Evolutionary conservation across 2,113 vertebrate species (phyloP).

Genomic region (Strix uralensis): DNA sequence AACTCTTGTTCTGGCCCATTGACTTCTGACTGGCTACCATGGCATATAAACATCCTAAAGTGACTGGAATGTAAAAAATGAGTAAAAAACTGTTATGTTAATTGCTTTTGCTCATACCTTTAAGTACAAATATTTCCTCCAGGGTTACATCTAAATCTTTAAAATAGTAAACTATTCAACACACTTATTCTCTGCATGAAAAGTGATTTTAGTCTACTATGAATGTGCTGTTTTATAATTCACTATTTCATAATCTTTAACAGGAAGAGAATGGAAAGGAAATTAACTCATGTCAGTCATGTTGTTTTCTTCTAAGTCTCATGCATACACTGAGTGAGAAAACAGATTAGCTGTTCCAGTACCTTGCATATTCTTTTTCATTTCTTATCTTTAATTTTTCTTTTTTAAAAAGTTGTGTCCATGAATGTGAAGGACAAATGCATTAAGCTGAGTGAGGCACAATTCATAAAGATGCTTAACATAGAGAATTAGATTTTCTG

Average conservation of each 20-base stretch:
- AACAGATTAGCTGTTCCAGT: neutral
- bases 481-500: conserved; percentile 29
- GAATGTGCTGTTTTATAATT: neutral
- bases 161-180: neutral
- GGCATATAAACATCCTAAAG: neutral
- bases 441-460: neutral
- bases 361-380: neutral
- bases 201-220: neutral
- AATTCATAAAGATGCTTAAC: neutral
- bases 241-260: neutral
- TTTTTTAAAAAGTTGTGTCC: neutral
- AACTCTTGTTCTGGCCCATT: neutral
- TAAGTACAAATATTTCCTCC: neutral
- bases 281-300: neutral
- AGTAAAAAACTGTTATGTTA: neutral
- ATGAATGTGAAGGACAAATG: conserved; percentile 11
- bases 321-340: neutral
- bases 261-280: neutral
- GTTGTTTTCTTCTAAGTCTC: neutral
- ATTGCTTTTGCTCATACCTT: conserved; percentile 5
- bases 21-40: neutral
- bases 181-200: neutral
- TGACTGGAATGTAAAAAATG: neutral
- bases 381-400: neutral
- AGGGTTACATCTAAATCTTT: neutral